Conservation (phyloP, 2,888 invertebrate species). For the Sphecodes monilicornis region DNA sequence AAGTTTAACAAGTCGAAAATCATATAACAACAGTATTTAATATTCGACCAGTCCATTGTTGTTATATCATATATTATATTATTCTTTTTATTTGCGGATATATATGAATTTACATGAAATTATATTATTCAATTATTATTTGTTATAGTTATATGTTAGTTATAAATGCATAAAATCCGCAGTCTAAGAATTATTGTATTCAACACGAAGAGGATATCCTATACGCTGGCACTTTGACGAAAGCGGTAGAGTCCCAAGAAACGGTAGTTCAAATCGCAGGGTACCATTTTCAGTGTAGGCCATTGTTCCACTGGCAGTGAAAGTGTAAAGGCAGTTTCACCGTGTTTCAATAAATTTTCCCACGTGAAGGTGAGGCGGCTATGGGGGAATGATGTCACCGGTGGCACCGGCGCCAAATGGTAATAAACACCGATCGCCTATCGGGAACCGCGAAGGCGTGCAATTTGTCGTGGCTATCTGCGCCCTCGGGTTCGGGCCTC, state of each 20-base stretch:
- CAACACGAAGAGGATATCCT: not conserved
- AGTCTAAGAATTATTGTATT: too few species aligned
- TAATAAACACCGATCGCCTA: slow-evolving; percentile 69
- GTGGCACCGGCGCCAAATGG: slow-evolving; percentile 69
- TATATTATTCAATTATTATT: too few species aligned
- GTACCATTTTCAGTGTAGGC: not conserved
- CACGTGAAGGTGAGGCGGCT: slow-evolving; percentile 10
- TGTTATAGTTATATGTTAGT: too few species aligned
- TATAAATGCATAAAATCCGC: too few species aligned
- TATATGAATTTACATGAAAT: too few species aligned
- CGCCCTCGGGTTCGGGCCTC: slow-evolving; percentile 53
- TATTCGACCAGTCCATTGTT: too few species aligned
- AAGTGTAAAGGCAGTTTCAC: not conserved
- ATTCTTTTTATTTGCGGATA: too few species aligned
- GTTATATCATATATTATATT: too few species aligned
- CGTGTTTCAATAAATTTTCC: not conserved
- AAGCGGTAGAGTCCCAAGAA: not conserved
- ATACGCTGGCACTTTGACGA: not conserved
- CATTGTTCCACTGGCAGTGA: slow-evolving; percentile 11
- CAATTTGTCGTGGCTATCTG: slow-evolving; percentile 73
- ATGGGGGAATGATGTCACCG: slow-evolving; percentile 52
- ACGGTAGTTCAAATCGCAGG: not conserved
- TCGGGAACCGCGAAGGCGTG: slow-evolving; percentile 62
- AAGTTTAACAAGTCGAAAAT: too few species aligned
- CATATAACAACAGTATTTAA: too few species aligned